Conservation (phyloP, 2,113 vertebrate genomes). For the Recurvirostra avosetta region DNA sequence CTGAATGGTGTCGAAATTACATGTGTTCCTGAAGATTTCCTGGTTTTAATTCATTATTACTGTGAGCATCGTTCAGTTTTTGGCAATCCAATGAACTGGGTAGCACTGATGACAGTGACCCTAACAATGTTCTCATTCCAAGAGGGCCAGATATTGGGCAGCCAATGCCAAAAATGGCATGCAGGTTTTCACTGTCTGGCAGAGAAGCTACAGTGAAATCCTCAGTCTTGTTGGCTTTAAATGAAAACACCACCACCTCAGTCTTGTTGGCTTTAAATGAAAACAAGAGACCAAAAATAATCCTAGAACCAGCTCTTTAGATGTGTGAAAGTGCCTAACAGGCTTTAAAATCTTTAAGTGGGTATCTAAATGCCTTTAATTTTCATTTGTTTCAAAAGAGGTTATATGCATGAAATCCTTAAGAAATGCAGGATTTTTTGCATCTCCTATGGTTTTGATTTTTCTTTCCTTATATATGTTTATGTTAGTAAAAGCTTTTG, state of each 20-base stretch:
- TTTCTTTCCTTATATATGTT: background rate
- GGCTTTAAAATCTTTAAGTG: background rate
- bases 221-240: background rate
- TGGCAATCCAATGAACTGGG: background rate
- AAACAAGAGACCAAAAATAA: background rate
- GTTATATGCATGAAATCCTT: background rate
- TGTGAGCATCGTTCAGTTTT: background rate
- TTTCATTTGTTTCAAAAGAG: background rate
- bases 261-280: background rate
- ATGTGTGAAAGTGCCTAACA: background rate
- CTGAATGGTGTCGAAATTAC: background rate
- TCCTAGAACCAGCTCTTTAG: background rate
- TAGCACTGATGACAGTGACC: background rate
- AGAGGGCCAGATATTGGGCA: background rate
- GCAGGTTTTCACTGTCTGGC: background rate
- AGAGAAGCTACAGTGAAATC: background rate
- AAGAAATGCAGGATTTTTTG: background rate
- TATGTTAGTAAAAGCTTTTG: background rate
- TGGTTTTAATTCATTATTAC: background rate
- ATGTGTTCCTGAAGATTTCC: background rate
- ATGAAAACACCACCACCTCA: background rate
- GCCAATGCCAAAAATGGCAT: background rate
- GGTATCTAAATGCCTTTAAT: background rate
- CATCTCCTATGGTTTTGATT: background rate
- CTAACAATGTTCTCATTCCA: background rate